Conservation (phyloP, 37 sponge, comb jelly and placozoan genomes). For the Ephydatia muelleri region DNA sequence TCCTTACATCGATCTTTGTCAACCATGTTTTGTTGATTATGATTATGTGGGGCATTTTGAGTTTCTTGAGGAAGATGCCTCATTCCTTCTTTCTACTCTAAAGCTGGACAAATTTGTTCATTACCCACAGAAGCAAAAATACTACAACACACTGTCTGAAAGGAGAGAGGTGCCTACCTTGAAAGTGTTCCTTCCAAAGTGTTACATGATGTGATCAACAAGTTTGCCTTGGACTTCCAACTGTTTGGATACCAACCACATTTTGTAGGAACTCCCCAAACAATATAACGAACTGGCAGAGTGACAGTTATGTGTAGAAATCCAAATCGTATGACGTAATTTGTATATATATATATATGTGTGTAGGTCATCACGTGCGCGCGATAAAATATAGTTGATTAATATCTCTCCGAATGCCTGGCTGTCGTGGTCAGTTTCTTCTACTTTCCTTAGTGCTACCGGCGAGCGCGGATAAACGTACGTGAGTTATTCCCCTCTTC, state of each 20-base stretch:
- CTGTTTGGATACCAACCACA: constrained; percentile 30
- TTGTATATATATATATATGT: too few relatives aligned
- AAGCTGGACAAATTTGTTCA: neutral
- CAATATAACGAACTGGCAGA: too few relatives aligned
- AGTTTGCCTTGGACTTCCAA: constrained; percentile 23
- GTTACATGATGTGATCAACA: constrained; percentile 12
- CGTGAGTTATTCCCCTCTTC: neutral
- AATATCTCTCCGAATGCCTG: too few relatives aligned
- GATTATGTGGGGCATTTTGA: constrained; percentile 70
- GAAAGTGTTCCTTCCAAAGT: neutral
- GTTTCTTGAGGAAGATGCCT: constrained; percentile 27
- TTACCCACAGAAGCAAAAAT: constrained; percentile 35
- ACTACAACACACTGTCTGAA: constrained; percentile 22
- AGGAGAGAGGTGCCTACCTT: neutral
- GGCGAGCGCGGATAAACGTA: neutral
- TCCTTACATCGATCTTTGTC: constrained; percentile 49
- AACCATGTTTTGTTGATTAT: constrained; percentile 68
- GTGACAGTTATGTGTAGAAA: too few relatives aligned
- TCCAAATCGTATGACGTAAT: neutral
- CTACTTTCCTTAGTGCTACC: neutral
- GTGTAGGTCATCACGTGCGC: neutral
- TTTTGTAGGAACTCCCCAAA: too few relatives aligned
- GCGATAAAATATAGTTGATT: neutral
- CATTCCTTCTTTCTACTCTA: constrained; percentile 5
- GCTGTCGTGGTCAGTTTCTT: neutral